phyloP scores from a whole-genome alignment of 2,888 invertebrate genomes.

The Lasioglossum calceatum region DNA sequence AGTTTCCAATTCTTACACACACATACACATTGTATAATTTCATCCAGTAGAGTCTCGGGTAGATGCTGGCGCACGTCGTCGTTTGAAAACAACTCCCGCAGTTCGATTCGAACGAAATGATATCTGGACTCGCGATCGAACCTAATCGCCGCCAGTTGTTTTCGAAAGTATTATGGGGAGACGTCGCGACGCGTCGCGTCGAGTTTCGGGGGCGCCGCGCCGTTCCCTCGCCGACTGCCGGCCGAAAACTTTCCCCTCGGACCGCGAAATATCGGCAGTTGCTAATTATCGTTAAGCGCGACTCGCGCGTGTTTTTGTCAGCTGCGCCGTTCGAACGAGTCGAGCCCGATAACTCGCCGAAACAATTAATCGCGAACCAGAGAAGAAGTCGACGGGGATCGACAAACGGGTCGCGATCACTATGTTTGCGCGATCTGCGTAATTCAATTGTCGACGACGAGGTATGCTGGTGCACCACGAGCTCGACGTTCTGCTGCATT shows the following conservation, averaged over 20 bases:
- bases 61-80: neutral
- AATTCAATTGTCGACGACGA: neutral
- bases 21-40: neutral
- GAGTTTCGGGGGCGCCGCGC: neutral
- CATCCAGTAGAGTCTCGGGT: neutral
- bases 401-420: neutral
- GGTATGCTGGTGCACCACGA: neutral
- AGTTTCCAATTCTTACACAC: neutral
- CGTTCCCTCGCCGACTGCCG: neutral
- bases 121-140: neutral
- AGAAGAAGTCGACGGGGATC: neutral
- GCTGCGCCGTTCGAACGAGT: neutral
- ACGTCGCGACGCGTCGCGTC: neutral
- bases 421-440: neutral
- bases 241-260: neutral
- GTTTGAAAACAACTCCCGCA: neutral
- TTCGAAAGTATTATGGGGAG: conserved; percentile 5
- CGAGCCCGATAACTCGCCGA: neutral
- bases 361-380: neutral
- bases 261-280: conserved; percentile 19
- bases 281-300: conserved; percentile 22
- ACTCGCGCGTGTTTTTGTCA: conserved; percentile 23
- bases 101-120: neutral
- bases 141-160: neutral
- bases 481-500: neutral